These are phyloP conservation scores for Phylloscopus whistleri DNA, from an alignment of 2,113 vertebrate species.

Conservation along the genomic window DNA sequence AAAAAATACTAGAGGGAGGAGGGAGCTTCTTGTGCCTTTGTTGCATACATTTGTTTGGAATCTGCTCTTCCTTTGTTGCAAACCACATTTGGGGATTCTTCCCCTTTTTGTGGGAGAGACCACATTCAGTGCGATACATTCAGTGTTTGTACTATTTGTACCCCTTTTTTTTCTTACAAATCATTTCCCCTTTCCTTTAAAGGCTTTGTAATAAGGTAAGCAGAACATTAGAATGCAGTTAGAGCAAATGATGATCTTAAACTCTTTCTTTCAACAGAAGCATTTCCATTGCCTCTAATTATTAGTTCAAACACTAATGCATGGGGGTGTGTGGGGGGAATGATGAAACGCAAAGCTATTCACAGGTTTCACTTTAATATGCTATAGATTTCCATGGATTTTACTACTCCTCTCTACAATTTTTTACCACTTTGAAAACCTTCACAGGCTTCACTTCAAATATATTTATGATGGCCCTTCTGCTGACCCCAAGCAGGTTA, in stretches of 20 bases:
- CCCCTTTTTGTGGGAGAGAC: background rate
- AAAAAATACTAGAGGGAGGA: background rate
- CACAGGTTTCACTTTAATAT: conserved; percentile 49
- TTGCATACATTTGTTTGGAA: background rate
- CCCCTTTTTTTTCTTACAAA: background rate
- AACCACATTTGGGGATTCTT: background rate
- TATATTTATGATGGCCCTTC: conserved; percentile 39
- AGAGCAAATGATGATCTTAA: conserved; percentile 6
- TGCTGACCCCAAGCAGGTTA: conserved; percentile 58
- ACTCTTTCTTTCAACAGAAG: conserved; percentile 12
- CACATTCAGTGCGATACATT: background rate
- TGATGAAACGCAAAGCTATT: conserved; percentile 45
- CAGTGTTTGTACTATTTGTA: background rate
- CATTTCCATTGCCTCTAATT: conserved; percentile 62
- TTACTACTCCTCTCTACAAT: conserved; percentile 39
- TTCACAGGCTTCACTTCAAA: conserved; percentile 58
- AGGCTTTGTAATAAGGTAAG: conserved; percentile 34
- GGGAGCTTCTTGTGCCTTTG: background rate
- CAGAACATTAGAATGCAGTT: conserved; percentile 24
- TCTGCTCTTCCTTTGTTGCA: background rate
- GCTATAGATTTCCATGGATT: conserved; percentile 50
- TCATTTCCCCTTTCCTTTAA: conserved; percentile 1
- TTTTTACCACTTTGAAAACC: conserved; percentile 48
- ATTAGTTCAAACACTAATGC: conserved; percentile 33
- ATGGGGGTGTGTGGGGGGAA: background rate